Conservation (phyloP, 2,797 vertebrate genomes). For the Chaenodraco wilsoni region DNA sequence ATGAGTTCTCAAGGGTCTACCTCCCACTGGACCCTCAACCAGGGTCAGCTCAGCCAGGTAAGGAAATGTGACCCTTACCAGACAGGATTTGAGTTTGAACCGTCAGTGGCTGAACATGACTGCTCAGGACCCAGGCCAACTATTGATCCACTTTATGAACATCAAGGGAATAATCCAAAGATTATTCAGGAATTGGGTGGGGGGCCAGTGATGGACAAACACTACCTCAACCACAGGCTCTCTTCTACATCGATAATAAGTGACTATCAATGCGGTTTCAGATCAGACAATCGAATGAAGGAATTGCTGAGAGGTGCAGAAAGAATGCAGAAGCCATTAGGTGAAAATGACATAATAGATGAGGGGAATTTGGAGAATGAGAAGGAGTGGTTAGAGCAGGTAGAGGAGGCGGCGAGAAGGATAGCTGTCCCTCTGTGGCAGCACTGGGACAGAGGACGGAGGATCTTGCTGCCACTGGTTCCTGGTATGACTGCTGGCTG, state of each 20-base stretch:
- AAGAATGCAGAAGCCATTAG: slow-evolving; percentile 18
- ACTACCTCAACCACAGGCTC: background rate
- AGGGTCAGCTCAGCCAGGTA: background rate
- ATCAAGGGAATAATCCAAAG: background rate
- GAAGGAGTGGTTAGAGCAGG: slow-evolving; percentile 69
- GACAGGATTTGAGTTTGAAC: background rate
- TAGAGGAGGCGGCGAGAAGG: slow-evolving; percentile 79
- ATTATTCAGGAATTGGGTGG: slow-evolving; percentile 9
- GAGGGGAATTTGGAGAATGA: slow-evolving; percentile 69
- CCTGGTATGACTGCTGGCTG: background rate
- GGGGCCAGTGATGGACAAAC: background rate
- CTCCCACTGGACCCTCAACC: background rate
- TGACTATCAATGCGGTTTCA: background rate
- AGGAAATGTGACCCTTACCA: slow-evolving; percentile 8
- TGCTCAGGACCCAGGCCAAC: background rate
- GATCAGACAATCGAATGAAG: background rate
- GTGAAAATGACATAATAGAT: slow-evolving; percentile 30
- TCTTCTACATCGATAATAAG: background rate
- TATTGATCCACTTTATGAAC: background rate
- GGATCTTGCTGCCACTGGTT: slow-evolving; percentile 38
- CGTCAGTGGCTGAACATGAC: background rate
- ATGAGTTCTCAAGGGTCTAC: background rate
- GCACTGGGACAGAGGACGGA: slow-evolving; percentile 66
- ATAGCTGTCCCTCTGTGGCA: slow-evolving; percentile 82
- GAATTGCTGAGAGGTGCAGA: slow-evolving; percentile 28